Conservation (phyloP, 92 coral and sea anemone species). For the Heliopora coerulea region DNA sequence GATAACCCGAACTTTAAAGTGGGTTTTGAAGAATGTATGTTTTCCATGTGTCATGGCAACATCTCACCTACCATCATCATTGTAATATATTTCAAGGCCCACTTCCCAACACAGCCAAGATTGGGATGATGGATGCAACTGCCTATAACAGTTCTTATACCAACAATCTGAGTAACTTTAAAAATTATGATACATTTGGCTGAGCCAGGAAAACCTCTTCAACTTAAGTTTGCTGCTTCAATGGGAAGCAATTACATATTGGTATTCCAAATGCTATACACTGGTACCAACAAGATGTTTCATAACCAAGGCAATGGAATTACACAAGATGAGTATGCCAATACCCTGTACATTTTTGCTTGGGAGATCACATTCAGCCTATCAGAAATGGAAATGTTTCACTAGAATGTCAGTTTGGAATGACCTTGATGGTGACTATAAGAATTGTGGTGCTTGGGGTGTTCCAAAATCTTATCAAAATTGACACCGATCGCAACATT, state of each 20-base stretch:
- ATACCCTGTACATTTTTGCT: conserved; percentile 1
- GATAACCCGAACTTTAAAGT: conserved; percentile 53
- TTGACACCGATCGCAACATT: conserved; percentile 28
- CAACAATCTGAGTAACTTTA: conserved; percentile 14
- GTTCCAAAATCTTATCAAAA: conserved; percentile 37
- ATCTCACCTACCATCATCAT: conserved; percentile 45
- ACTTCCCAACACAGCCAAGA: conserved; percentile 8
- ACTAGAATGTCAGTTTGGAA: conserved; percentile 33
- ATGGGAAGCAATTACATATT: conserved; percentile 4
- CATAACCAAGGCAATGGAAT: conserved; percentile 30
- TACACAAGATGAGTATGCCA: conserved; percentile 12
- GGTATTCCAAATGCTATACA: background rate
- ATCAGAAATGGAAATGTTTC: conserved; percentile 28
- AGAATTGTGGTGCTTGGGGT: conserved; percentile 41
- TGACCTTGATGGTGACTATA: conserved; percentile 21
- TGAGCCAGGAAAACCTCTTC: conserved; percentile 28
- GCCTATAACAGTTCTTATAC: conserved; percentile 4
- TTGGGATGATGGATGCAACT: conserved; percentile 24
- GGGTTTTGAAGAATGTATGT: conserved; percentile 53
- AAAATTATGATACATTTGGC: background rate
- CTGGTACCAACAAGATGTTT: conserved; percentile 15
- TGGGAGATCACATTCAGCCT: conserved; percentile 28
- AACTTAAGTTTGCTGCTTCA: background rate
- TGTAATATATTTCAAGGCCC: conserved; percentile 17
- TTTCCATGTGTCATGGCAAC: conserved; percentile 57